Evolutionary conservation across 2,113 vertebrate genomes (phyloP).

Genomic region (Piliocolobus tephrosceles): DNA sequence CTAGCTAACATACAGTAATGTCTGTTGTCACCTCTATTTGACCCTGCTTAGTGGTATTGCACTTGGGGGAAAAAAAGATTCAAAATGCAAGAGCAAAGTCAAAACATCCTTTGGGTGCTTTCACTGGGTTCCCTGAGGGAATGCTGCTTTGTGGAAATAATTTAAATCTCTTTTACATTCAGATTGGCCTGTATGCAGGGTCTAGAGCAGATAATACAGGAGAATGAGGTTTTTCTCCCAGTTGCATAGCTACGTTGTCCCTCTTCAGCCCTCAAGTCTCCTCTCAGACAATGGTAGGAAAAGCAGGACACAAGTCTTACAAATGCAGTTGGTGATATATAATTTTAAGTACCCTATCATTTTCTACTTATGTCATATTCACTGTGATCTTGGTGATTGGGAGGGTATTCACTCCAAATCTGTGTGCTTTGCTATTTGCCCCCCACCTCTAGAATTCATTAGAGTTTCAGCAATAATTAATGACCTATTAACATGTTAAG

Average conservation of each 20-base stretch:
- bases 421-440: constrained; percentile 54
- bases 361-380: constrained; percentile 75
- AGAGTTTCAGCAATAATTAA: constrained; percentile 78
- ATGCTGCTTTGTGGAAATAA: background rate
- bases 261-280: background rate
- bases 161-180: background rate
- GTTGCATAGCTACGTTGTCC: rapidly evolving
- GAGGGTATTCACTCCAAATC: constrained; percentile 65
- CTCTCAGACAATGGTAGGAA: background rate
- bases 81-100: background rate
- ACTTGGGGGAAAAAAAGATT: background rate
- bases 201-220: background rate
- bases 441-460: background rate
- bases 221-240: background rate
- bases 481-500: constrained; percentile 79
- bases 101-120: background rate
- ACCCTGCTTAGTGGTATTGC: background rate
- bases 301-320: background rate
- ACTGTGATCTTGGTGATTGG: constrained; percentile 64
- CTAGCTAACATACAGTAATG: background rate
- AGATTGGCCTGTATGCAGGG: background rate
- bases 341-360: constrained; percentile 55
- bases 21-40: background rate
- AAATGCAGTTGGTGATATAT: constrained; percentile 55
- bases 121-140: background rate